phyloP scores from a whole-genome alignment of 2,888 invertebrate species.

The Graphium colonna region DNA sequence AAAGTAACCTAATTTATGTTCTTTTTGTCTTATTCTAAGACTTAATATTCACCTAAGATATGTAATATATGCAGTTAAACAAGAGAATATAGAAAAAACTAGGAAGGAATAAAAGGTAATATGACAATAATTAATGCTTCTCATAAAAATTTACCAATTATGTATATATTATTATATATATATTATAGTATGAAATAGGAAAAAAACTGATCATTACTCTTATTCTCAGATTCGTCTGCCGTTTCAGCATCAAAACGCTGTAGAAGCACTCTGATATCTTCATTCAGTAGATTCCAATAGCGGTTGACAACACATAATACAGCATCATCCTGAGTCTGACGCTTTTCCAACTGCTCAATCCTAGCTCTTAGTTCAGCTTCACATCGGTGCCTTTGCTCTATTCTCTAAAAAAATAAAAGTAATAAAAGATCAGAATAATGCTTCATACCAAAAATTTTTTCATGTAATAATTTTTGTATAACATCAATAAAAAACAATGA shows the following conservation, averaged over 20 bases:
- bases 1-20: no score
- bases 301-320: constrained; percentile 98
- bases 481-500: no score
- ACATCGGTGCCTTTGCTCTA: constrained; percentile 94
- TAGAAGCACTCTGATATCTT: constrained; percentile 95
- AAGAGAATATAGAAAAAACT: no score
- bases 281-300: constrained; percentile 98
- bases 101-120: no score
- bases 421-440: constrained; percentile 18
- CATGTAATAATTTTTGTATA: no score
- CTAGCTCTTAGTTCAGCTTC: constrained; percentile 93
- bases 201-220: constrained; percentile 79
- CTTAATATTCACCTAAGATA: no score
- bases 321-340: constrained; percentile 98
- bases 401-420: constrained; percentile 78
- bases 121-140: not conserved
- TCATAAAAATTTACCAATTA: no score
- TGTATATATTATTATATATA: no score
- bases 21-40: no score
- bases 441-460: not conserved
- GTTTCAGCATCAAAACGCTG: constrained; percentile 99
- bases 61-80: no score
- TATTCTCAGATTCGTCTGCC: constrained; percentile 96
- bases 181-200: not conserved
- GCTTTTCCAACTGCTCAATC: constrained; percentile 95